Conservation (phyloP, 1,140 invertebrate genomes). For the Macrosteles quadrilineatus region DNA sequence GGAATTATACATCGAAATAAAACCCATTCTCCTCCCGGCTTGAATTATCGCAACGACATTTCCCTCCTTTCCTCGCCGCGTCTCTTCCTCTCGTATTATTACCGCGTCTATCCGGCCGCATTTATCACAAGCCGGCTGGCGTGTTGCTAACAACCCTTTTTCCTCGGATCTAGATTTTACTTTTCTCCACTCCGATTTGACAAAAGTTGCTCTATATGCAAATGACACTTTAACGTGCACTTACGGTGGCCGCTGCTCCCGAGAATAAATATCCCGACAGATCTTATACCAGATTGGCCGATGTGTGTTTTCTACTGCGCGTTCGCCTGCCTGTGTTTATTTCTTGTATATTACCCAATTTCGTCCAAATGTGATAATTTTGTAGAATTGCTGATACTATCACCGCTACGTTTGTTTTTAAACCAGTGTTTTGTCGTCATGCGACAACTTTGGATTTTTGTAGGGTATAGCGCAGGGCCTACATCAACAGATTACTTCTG, state of each 20-base stretch:
- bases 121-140: conserved; percentile 13
- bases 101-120: conserved; percentile 21
- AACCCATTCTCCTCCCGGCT: conserved; percentile 25
- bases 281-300: not conserved
- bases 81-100: not conserved
- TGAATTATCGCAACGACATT: conserved; percentile 35
- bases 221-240: conserved; percentile 18
- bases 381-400: too few species aligned
- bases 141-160: conserved; percentile 28
- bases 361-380: too few species aligned
- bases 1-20: conserved; percentile 33
- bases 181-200: conserved; percentile 27
- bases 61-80: conserved; percentile 4
- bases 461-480: too few species aligned
- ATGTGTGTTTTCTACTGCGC: too few species aligned
- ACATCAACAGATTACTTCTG: too few species aligned
- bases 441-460: too few species aligned
- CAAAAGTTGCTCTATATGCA: conserved; percentile 33
- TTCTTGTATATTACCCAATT: too few species aligned
- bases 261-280: not conserved
- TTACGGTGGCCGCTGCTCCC: conserved; percentile 1
- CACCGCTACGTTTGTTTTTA: too few species aligned
- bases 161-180: conserved; percentile 15
- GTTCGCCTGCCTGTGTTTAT: too few species aligned
- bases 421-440: too few species aligned